Base-by-base conservation (phyloP, 2,113 vertebrate species). In the Clarias magur region DNA sequence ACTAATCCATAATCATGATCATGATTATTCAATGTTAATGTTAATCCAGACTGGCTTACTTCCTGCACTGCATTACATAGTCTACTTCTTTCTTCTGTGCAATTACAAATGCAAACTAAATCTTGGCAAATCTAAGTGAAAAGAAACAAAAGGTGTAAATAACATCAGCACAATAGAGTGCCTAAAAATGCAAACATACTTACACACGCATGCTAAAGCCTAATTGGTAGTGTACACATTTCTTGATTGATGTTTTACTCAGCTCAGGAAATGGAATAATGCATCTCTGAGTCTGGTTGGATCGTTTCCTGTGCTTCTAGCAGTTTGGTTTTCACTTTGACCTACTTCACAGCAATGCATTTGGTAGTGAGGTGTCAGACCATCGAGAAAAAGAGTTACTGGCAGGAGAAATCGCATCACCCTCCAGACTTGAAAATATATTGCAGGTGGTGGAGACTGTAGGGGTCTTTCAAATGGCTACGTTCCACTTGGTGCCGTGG, bases 371-470 rank as follows among this genome's bases (percentile, higher is more conserved):
- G 85, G 76, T 84, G 89, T 72, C 62, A 86, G 88, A 88, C 82
- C 87, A 87, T 85, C 67, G 83, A 85, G 79, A 87, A 53, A 48
- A 79, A 79, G 82, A 88, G 80, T 85, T 87, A 88, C 85, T 82
- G 82, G 89, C 87, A 81, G 85, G 68, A 88, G 84, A 85, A 86
- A 87, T 68, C 62, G 19, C 21, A 48, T 88, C 81, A 70, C 84
- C 90, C 86, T 89, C 70, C 88, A 89, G 89, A 88, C 88, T 82
- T 85, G 89, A 88, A 88, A 89, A 72, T 85, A 80, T 91, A 88
- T 87, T 86, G 88, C 91, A 91, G 91, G 91, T 91, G 91, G 89
- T 72, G 83, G 48, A 86, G 72, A 88, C 89, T 17, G 86, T 53
- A 72, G 91, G 91, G 86, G 89, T 85, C 84, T 83, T 82, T 83